Conservation (phyloP, 2,888 invertebrate species). For the Hecatera dysodea region DNA sequence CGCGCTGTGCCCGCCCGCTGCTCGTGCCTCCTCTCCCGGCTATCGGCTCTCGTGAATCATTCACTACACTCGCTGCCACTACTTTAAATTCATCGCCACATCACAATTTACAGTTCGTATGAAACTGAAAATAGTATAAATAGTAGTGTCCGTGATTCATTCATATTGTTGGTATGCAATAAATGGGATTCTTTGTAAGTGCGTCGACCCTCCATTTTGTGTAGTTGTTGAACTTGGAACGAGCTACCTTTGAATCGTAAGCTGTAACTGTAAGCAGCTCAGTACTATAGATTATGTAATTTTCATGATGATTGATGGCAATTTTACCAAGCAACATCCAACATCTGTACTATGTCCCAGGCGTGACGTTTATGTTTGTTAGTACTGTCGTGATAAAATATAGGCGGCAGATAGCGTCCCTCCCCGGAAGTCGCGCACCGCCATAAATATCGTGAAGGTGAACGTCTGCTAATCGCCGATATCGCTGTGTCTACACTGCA, state of each 20-base stretch:
- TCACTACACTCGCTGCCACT: slow-evolving; percentile 30
- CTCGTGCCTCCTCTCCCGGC: slow-evolving; percentile 3
- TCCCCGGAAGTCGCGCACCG: slow-evolving; percentile 6
- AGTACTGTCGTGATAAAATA: slow-evolving; percentile 19
- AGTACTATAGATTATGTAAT: background rate
- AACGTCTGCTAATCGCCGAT: slow-evolving; percentile 29
- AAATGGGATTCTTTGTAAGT: slow-evolving; percentile 18
- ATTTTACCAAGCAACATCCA: background rate
- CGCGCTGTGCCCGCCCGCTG: slow-evolving; percentile 20
- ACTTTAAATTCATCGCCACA: slow-evolving; percentile 56
- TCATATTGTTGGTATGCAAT: slow-evolving; percentile 42
- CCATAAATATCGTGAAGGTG: slow-evolving; percentile 27
- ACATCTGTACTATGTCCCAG: background rate
- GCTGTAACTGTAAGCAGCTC: background rate
- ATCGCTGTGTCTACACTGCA: slow-evolving; percentile 11
- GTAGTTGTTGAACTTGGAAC: background rate
- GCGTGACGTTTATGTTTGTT: slow-evolving; percentile 10
- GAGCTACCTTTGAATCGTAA: background rate
- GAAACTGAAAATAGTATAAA: slow-evolving; percentile 54
- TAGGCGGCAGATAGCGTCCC: slow-evolving; percentile 2
- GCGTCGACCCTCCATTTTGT: slow-evolving; percentile 14
- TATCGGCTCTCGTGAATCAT: slow-evolving; percentile 50
- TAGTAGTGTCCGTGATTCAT: slow-evolving; percentile 52
- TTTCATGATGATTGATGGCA: background rate
- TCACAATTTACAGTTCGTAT: slow-evolving; percentile 57